These are phyloP conservation scores for Anguilla marmorata DNA, from an alignment of 2,797 vertebrate species.

Conservation along the genomic window DNA sequence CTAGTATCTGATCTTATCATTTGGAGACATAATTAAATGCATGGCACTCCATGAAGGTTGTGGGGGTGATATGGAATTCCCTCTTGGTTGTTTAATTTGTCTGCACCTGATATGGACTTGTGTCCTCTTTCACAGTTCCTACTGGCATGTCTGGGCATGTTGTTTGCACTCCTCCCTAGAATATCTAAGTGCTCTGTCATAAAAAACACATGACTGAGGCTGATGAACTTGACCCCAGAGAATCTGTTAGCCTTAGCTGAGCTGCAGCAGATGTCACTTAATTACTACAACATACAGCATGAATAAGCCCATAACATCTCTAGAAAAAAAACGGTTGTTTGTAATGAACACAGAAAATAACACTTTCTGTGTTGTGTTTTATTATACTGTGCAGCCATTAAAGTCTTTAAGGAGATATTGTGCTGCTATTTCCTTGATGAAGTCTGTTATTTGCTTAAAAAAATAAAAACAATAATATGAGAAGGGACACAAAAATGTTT, in stretches of 20 bases:
- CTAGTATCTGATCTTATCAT: not conserved
- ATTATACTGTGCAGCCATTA: not conserved
- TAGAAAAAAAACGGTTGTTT: not conserved
- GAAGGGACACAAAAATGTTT: not conserved
- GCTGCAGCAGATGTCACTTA: conserved; percentile 47
- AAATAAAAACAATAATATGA: not conserved
- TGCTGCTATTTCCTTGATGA: not conserved
- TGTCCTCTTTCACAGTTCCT: not conserved
- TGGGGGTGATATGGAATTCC: not conserved
- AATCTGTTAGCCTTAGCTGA: conserved; percentile 37
- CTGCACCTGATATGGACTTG: not conserved
- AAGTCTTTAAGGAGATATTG: not conserved
- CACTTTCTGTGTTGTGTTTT: not conserved
- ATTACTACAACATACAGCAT: not conserved
- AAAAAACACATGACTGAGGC: conserved; percentile 17
- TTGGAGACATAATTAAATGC: not conserved
- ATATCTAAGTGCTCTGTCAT: not conserved
- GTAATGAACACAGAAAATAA: not conserved
- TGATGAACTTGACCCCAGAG: conserved; percentile 30
- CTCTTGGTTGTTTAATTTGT: not conserved
- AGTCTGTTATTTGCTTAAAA: not conserved
- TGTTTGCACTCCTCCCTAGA: not conserved
- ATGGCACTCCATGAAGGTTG: not conserved
- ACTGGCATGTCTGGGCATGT: conserved; percentile 48
- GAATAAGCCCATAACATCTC: not conserved